Evolutionary conservation across 2,113 vertebrate genomes (phyloP).

Genomic region (Pao palembangensis): DNA sequence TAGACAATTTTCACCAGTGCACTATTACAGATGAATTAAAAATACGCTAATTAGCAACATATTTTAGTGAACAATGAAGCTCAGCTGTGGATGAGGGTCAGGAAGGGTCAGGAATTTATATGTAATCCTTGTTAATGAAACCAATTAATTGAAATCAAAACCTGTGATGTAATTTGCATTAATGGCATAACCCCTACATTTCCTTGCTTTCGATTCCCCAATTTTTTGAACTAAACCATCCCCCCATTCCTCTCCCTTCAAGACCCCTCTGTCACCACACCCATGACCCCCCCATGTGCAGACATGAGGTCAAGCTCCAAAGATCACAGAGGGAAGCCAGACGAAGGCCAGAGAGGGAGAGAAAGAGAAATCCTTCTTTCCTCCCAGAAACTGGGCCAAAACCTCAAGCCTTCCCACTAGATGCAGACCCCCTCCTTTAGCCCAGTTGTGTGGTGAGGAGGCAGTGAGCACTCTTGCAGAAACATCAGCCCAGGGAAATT

Average conservation of each 20-base stretch:
- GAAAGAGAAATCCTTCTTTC: constrained; percentile 56
- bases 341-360: constrained; percentile 43
- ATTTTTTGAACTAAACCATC: constrained; percentile 35
- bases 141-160: constrained; percentile 1
- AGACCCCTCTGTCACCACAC: constrained; percentile 62
- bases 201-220: constrained; percentile 50
- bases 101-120: background rate
- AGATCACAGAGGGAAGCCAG: constrained; percentile 77
- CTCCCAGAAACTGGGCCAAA: constrained; percentile 64
- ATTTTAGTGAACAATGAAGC: no score
- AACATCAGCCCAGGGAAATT: constrained; percentile 94
- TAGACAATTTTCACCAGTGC: no score
- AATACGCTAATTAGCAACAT: no score
- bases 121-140: background rate
- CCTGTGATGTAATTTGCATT: background rate
- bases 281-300: constrained; percentile 72
- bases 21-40: no score
- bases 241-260: constrained; percentile 54
- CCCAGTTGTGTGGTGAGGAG: constrained; percentile 65
- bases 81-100: no score
- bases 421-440: constrained; percentile 63
- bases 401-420: constrained; percentile 67
- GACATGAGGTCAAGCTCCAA: constrained; percentile 77
- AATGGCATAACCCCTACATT: constrained; percentile 50
- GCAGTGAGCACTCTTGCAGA: constrained; percentile 92